Base-by-base conservation (phyloP, 2,888 invertebrate genomes). In the Pristionchus fissidentatus region DNA sequence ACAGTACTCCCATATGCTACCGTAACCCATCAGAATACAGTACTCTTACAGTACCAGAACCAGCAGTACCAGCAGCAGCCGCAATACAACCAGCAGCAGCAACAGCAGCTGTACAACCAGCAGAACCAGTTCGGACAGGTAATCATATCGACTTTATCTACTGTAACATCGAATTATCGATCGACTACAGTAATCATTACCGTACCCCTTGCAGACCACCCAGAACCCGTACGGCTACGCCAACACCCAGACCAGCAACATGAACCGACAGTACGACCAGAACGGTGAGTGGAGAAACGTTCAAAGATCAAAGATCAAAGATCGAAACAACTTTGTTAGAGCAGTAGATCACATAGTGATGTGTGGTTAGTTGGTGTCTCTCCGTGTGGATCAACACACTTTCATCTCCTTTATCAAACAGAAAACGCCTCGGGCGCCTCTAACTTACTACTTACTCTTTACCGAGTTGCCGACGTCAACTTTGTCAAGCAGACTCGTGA, bases 201-300 rank as follows among this genome's bases (percentile, higher is more conserved):
- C 62, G 62, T 32, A 29, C 22, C 8, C 66, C 41, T 75, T 46
- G 0, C 49, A 75, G 75, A 75, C 46, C 29, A 75, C 75, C 13
- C 75, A 75, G 46, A 46, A 26, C 46, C 75, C 75, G 26, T 75
- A 75, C 75, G 49, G 49, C 49, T 73, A 73, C 43, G 43, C 38
- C 70, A 38, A 73, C n/a, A 49, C 75, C 26, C 75, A 75, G 75
- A 46, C 75, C 46, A 75, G 75, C 75, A 75, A 75, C 46, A 15
- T 75, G 15, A 75, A 75, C 75, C 43, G 75, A 29, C 75, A 75
- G 26, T 75, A 75, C 49, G 75, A 75, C 46, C 75, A 75, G 49
- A 75, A 75, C 38, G 75, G 75, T 75, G 46, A 75, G 75, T 15
- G 10, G 19, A 49, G 13, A 49, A 49, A 10, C 19, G 19, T 49